Evolutionary conservation across 2,113 vertebrate species (phyloP).

Genomic region (Pterocles orientalis): DNA sequence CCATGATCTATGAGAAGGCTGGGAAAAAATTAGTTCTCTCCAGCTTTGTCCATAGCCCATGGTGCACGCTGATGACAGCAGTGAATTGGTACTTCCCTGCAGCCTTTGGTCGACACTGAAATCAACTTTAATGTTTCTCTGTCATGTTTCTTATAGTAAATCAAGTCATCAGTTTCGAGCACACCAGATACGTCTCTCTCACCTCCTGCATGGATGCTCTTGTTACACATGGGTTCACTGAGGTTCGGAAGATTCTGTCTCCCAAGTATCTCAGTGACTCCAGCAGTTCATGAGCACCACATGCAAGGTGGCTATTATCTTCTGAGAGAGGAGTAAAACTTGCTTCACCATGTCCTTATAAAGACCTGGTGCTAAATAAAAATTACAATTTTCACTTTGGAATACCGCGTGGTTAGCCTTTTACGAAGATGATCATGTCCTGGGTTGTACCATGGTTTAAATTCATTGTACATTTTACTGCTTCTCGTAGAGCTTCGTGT

Average conservation of each 20-base stretch:
- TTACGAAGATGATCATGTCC: neutral
- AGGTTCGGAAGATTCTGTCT: neutral
- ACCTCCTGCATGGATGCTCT: neutral
- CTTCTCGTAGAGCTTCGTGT: neutral
- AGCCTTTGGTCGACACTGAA: neutral
- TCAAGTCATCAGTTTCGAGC: neutral
- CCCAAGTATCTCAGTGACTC: neutral
- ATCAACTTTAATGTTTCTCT: neutral
- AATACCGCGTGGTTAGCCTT: neutral
- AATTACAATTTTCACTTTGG: neutral
- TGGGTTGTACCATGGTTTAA: neutral
- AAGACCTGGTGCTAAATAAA: neutral
- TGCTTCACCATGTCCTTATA: neutral
- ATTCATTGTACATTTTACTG: neutral
- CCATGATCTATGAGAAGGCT: neutral
- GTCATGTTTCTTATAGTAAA: neutral
- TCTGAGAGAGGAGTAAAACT: neutral
- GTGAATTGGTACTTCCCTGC: neutral
- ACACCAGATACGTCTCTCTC: neutral
- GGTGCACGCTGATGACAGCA: neutral
- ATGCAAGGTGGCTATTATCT: neutral
- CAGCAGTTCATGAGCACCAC: neutral
- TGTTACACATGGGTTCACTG: neutral
- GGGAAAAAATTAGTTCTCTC: neutral
- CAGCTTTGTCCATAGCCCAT: neutral